These are phyloP conservation scores for Montipora efflorescens DNA, from an alignment of 64 coral and sea anemone genomes.

Conservation along the genomic window DNA sequence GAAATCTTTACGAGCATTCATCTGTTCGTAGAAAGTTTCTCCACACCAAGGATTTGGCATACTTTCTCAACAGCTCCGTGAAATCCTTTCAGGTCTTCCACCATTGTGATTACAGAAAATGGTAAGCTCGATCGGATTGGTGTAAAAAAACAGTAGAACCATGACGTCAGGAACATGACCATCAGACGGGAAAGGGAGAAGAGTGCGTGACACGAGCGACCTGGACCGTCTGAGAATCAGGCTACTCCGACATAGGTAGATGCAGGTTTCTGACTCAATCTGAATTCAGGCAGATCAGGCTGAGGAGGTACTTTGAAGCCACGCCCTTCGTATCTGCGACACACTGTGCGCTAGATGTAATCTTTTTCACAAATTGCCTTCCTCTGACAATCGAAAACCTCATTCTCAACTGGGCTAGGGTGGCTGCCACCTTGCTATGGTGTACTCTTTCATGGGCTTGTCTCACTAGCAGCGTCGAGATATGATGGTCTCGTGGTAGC, in stretches of 20 bases:
- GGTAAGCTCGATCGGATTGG: too few relatives aligned
- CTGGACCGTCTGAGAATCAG: too few relatives aligned
- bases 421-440: slow-evolving; percentile 42
- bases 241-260: not conserved
- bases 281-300: not conserved
- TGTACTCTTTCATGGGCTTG: not conserved
- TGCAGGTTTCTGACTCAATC: slow-evolving; percentile 5
- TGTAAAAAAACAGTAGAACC: too few relatives aligned
- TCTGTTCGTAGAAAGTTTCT: too few relatives aligned
- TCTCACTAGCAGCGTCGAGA: not conserved
- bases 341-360: slow-evolving; percentile 48
- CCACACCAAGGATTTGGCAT: too few relatives aligned
- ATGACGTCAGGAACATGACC: too few relatives aligned
- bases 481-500: not conserved
- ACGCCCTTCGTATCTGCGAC: slow-evolving; percentile 36
- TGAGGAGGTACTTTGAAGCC: slow-evolving; percentile 11
- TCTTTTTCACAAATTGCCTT: slow-evolving; percentile 56
- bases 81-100: too few relatives aligned
- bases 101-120: too few relatives aligned
- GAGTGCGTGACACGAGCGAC: too few relatives aligned
- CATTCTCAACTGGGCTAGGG: slow-evolving; percentile 47
- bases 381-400: slow-evolving; percentile 42
- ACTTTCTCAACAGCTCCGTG: too few relatives aligned
- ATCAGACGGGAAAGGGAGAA: too few relatives aligned
- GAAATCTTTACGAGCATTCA: too few relatives aligned